These are phyloP conservation scores for Agrilus biguttatus DNA, from an alignment of 2,888 invertebrate genomes.

Conservation along the genomic window DNA sequence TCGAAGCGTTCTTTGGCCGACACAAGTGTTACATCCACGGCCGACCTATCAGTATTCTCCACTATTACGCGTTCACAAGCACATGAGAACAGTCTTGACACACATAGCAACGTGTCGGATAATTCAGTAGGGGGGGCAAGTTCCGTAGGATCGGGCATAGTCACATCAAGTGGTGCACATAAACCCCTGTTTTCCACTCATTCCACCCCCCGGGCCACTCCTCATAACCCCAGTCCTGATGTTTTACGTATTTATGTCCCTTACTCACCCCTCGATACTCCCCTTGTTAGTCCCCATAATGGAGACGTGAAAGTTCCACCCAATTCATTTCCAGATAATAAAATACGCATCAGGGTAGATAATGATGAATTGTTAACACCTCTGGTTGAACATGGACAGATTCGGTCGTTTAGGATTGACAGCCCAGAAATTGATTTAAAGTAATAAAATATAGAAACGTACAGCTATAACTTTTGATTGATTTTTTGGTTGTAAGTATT, in stretches of 20 bases:
- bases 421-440: slow-evolving; percentile 27
- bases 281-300: slow-evolving; percentile 36
- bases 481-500: too few relatives aligned
- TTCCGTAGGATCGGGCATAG: slow-evolving; percentile 29
- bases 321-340: slow-evolving; percentile 47
- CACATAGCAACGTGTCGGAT: slow-evolving; percentile 62
- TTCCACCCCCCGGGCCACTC: slow-evolving; percentile 52
- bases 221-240: slow-evolving; percentile 54
- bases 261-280: slow-evolving; percentile 47
- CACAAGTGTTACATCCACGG: slow-evolving; percentile 72
- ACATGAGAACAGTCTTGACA: slow-evolving; percentile 59
- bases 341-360: slow-evolving; percentile 56
- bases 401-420: slow-evolving; percentile 27
- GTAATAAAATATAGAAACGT: slow-evolving; percentile 5
- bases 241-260: slow-evolving; percentile 68
- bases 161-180: slow-evolving; percentile 34
- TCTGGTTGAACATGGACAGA: slow-evolving; percentile 44
- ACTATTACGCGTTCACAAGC: slow-evolving; percentile 56
- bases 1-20: slow-evolving; percentile 69
- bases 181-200: slow-evolving; percentile 32
- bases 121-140: slow-evolving; percentile 48
- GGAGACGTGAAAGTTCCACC: slow-evolving; percentile 29
- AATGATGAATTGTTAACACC: slow-evolving; percentile 54
- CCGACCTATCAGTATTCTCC: slow-evolving; percentile 67
- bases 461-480: background rate